Conservation (phyloP, 2,888 invertebrate species). For the Ormyrus rosae region DNA sequence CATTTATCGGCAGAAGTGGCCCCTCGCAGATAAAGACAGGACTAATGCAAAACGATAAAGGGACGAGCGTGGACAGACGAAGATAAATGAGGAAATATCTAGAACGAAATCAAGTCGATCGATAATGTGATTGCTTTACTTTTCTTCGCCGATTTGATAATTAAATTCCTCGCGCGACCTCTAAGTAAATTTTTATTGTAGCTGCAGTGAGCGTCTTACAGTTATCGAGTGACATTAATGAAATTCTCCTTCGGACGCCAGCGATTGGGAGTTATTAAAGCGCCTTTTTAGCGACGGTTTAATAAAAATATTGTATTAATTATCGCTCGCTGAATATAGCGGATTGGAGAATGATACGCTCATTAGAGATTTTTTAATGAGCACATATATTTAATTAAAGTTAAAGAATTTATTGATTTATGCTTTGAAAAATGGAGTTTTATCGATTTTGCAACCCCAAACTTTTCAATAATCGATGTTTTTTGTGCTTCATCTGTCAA, state of each 20-base stretch:
- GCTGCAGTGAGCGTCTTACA: slow-evolving; percentile 32
- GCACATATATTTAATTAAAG: too few species aligned
- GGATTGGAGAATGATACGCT: too few species aligned
- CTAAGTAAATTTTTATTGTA: slow-evolving; percentile 67
- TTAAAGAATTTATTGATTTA: too few species aligned
- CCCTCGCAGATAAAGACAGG: slow-evolving; percentile 33
- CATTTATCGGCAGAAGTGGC: slow-evolving; percentile 30
- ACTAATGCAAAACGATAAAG: slow-evolving; percentile 52
- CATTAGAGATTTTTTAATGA: too few species aligned
- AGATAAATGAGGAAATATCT: slow-evolving; percentile 75
- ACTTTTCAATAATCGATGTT: too few species aligned
- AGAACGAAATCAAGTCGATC: slow-evolving; percentile 69
- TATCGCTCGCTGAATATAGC: too few species aligned
- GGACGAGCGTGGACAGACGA: slow-evolving; percentile 61
- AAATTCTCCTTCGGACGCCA: slow-evolving; percentile 25
- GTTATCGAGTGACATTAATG: slow-evolving; percentile 51
- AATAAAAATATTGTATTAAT: too few species aligned
- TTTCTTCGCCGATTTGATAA: slow-evolving; percentile 62
- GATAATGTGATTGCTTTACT: slow-evolving; percentile 67
- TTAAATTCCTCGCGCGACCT: slow-evolving; percentile 62
- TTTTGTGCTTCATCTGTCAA: too few species aligned
- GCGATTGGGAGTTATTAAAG: too few species aligned
- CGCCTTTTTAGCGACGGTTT: too few species aligned
- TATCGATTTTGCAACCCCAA: too few species aligned
- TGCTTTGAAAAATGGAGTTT: too few species aligned